Evolutionary conservation across 2,888 invertebrate genomes (phyloP), one percentile per base, ranked within the genome.

Genomic region (Cryptocephalus primarius): DNA sequence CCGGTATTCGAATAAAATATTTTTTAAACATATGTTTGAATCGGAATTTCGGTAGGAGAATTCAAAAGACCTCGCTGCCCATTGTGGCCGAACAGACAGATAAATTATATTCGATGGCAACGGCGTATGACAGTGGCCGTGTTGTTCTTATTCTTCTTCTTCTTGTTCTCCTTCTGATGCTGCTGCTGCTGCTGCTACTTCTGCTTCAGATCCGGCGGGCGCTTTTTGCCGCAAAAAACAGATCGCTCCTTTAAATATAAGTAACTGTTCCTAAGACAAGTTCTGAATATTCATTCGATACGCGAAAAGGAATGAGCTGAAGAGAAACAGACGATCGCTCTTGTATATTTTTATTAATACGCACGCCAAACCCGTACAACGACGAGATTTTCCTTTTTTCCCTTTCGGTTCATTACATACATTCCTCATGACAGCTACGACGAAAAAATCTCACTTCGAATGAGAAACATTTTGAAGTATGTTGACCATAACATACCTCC

Each of bases 21-120:
- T 69, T 69, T 69, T 69, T 69, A 68, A 69, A 69, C 69, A 69
- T 67, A 65, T 69, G 69, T 69, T 66, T 62, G 67, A 64, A 61
- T 65, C 55, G 68, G 69, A 68, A 69, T 69, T 68, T 67, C 64
- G 65, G 65, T 58, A 62, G 59, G 59, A 61, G 68, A 66, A 68
- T 67, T 62, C 64, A 61, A 63, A 66, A 62, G 62, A 52, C 59
- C 56, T 58, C 64, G 59, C 63, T 62, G 66, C 64, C 69, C 68
- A 68, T 68, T 69, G 68, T 68, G 66, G 65, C 60, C 61, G 61
- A 63, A 65, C 68, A 69, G 69, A 69, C 69, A 67, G 66, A 69
- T 69, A 69, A 69, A 69, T 69, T 67, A 69, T 66, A 65, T 65
- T 67, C 67, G 68, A 69, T 66, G 62, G 66, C 52, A 36, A 36